Evolutionary conservation across 2,797 vertebrate genomes (phyloP).

Genomic region (Lemur catta): DNA sequence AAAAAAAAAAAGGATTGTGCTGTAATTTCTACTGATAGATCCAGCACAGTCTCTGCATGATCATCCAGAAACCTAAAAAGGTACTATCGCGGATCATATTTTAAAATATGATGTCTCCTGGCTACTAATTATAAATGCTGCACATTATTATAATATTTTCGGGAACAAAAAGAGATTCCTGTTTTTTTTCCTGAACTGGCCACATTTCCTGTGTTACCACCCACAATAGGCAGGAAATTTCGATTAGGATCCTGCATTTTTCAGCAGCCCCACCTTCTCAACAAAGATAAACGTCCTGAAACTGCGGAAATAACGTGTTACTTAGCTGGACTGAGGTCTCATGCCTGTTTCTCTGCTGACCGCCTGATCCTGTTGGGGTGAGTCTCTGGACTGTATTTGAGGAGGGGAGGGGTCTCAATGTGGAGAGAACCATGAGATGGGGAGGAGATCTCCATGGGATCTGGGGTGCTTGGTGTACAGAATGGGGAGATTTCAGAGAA

Average conservation of each 20-base stretch:
- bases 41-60: not conserved
- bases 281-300: not conserved
- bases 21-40: not conserved
- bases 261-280: not conserved
- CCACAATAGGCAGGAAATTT: no score
- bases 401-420: not conserved
- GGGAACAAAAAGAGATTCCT: not conserved
- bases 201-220: not conserved
- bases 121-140: not conserved
- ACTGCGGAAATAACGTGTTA: not conserved
- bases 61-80: not conserved
- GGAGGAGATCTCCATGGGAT: not conserved
- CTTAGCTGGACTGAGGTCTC: not conserved
- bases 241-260: not conserved
- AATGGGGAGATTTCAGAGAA: not conserved
- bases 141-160: not conserved
- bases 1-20: not conserved
- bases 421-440: not conserved
- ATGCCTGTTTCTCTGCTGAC: not conserved
- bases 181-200: not conserved
- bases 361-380: not conserved
- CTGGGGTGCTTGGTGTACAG: not conserved
- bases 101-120: not conserved
- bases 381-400: not conserved
- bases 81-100: not conserved